Percentiles rank a stretch among this genome's conserved stretches.
These are phyloP conservation scores for Cinara cedri DNA, from an alignment of 2,888 invertebrate genomes.

Conservation along the genomic window DNA sequence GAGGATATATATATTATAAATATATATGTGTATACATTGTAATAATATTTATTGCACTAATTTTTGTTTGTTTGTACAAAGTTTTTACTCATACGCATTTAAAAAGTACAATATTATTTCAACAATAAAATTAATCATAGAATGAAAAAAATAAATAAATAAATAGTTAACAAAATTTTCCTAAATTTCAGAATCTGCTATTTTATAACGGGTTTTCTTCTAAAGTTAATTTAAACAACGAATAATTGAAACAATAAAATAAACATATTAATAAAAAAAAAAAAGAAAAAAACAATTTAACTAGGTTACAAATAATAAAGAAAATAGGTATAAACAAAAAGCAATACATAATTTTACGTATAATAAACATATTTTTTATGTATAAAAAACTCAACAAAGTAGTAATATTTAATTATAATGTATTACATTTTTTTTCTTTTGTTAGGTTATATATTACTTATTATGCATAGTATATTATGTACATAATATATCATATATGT, in stretches of 20 bases:
- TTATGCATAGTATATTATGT: conserved; percentile 47
- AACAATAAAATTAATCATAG: conserved; percentile 56
- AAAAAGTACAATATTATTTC: conserved; percentile 55
- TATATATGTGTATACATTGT: conserved; percentile 30
- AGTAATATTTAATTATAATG: conserved; percentile 55
- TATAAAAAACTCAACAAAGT: conserved; percentile 57
- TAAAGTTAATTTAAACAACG: conserved; percentile 54
- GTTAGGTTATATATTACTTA: conserved; percentile 52
- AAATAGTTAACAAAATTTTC: conserved; percentile 52
- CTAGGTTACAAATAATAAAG: conserved; percentile 54
- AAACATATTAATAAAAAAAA: conserved; percentile 46
- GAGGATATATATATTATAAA: conserved; percentile 8
- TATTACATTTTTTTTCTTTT: conserved; percentile 54
- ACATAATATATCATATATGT: conserved; percentile 20
- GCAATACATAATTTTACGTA: conserved; percentile 55
- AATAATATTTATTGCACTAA: conserved; percentile 57
- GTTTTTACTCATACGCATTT: conserved; percentile 54
- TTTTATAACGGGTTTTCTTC: conserved; percentile 15
- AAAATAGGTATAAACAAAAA: conserved; percentile 54
- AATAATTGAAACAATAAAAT: conserved; percentile 52
- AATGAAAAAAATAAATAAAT: conserved; percentile 45
- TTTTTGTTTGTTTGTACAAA: conserved; percentile 54
- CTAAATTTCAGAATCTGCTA: conserved; percentile 44
- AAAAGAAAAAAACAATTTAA: conserved; percentile 52
- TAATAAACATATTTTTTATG: conserved; percentile 56